These are phyloP conservation scores for Centroberyx gerrardi DNA, from an alignment of 2,797 vertebrate species.

Conservation along the genomic window DNA sequence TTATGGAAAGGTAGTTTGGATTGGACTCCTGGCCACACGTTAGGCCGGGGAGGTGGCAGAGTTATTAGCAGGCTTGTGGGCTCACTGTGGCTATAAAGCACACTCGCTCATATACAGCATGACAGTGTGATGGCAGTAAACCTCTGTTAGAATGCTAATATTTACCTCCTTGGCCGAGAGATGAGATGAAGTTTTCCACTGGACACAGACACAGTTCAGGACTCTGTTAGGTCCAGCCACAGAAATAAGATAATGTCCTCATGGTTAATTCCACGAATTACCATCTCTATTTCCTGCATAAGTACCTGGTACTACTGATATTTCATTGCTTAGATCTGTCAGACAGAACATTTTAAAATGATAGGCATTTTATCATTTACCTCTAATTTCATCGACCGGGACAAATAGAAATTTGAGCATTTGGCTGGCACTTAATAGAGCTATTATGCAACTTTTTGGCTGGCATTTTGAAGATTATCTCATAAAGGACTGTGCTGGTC, in stretches of 20 bases:
- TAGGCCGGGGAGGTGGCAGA: slow-evolving; percentile 35
- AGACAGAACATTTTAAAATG: neutral
- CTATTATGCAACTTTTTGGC: neutral
- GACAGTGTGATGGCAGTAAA: slow-evolving; percentile 67
- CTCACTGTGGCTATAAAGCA: slow-evolving; percentile 68
- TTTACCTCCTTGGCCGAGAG: slow-evolving; percentile 69
- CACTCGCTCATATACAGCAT: slow-evolving; percentile 69
- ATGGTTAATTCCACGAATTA: neutral
- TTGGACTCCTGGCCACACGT: slow-evolving; percentile 12
- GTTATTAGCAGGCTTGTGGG: slow-evolving; percentile 47
- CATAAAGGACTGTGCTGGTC: neutral
- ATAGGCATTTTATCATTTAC: neutral
- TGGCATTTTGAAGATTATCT: neutral
- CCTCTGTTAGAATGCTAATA: slow-evolving; percentile 79
- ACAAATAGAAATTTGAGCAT: neutral
- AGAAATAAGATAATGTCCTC: neutral
- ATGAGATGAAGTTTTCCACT: slow-evolving; percentile 74
- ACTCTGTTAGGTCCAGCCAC: slow-evolving; percentile 31
- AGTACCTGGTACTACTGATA: neutral
- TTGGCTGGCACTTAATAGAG: too few species aligned
- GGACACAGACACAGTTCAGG: slow-evolving; percentile 43
- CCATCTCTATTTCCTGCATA: slow-evolving; percentile 3
- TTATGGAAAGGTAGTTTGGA: slow-evolving; percentile 29
- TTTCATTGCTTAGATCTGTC: slow-evolving; percentile 11
- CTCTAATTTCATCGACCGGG: slow-evolving; percentile 11